These are phyloP conservation scores for Sprattus sprattus DNA, from an alignment of 2,113 vertebrate species.

Conservation along the genomic window DNA sequence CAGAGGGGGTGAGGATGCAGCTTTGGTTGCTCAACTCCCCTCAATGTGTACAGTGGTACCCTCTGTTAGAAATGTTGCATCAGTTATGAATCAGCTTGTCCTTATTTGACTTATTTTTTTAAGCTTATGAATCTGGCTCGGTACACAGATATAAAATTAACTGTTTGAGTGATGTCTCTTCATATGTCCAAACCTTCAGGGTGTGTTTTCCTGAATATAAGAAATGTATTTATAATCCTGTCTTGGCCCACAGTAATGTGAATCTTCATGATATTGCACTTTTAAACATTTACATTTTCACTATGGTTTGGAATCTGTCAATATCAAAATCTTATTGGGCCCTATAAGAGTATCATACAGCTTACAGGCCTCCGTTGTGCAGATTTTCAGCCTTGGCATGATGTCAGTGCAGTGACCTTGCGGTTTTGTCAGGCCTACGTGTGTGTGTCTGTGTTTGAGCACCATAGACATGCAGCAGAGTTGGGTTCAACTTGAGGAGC, in stretches of 20 bases:
- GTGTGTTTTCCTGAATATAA: too few relatives aligned
- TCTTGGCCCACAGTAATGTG: too few relatives aligned
- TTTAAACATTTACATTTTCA: not conserved
- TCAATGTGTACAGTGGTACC: not conserved
- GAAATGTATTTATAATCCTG: too few relatives aligned
- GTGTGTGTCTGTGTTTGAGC: conserved; percentile 1
- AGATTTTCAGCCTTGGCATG: not conserved
- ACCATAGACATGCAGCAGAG: not conserved
- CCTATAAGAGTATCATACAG: not conserved
- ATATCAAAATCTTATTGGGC: not conserved
- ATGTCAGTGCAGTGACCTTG: not conserved
- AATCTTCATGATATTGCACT: too few relatives aligned
- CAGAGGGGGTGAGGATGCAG: not conserved
- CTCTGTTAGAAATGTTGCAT: not conserved
- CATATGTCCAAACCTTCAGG: too few relatives aligned
- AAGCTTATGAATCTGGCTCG: not conserved
- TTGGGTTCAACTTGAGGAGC: not conserved
- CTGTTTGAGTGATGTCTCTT: too few relatives aligned
- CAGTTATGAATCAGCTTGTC: not conserved
- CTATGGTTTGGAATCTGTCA: not conserved
- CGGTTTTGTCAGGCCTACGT: not conserved
- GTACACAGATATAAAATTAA: too few relatives aligned
- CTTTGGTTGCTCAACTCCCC: not conserved
- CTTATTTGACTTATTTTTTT: not conserved
- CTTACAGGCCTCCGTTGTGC: not conserved